These are phyloP conservation scores for Rhagonycha fulva DNA, from an alignment of 2,888 invertebrate genomes.

Conservation along the genomic window DNA sequence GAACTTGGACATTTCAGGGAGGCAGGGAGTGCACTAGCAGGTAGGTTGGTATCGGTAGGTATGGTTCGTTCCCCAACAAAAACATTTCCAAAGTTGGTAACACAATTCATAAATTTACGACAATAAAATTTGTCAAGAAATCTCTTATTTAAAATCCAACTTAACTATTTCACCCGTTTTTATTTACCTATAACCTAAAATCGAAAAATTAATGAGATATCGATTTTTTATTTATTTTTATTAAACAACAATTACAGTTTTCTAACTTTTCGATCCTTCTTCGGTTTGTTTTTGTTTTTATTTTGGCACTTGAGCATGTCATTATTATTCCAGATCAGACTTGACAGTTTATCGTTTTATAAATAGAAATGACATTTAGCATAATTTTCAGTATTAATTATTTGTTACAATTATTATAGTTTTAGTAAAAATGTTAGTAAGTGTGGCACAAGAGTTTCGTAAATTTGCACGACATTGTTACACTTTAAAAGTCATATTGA, in stretches of 20 bases:
- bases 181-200: neutral
- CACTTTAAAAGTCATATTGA: constrained; percentile 48
- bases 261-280: neutral
- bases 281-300: neutral
- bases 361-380: constrained; percentile 16
- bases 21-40: neutral
- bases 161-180: neutral
- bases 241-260: neutral
- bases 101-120: too few relatives aligned
- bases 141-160: neutral
- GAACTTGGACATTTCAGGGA: neutral
- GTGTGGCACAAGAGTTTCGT: constrained; percentile 46
- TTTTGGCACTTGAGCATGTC: neutral
- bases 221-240: neutral
- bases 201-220: neutral
- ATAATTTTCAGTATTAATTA: constrained; percentile 6
- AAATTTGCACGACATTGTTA: constrained; percentile 50
- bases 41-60: neutral
- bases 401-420: neutral
- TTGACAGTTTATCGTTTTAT: neutral
- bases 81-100: neutral
- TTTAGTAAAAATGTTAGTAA: constrained; percentile 31
- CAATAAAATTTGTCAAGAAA: neutral
- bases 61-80: neutral
- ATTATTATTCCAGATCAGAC: neutral